Conservation (phyloP, 2,888 invertebrate species). For the Volucella zonaria region DNA sequence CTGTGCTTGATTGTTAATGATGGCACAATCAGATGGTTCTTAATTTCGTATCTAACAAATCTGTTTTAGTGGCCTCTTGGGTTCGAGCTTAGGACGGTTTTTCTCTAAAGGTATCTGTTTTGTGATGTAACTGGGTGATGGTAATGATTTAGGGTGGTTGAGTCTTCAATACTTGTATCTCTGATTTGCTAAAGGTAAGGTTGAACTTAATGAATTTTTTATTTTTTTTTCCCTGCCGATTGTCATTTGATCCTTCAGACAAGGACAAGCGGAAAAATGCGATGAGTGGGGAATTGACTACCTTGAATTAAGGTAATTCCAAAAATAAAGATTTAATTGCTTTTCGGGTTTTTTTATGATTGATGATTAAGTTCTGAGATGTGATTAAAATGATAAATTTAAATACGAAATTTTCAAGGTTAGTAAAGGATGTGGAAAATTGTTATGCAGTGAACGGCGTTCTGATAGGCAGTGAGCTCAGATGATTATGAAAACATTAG, state of each 20-base stretch:
- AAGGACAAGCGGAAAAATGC: neutral
- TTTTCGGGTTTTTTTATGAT: constrained; percentile 11
- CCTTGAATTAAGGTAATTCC: constrained; percentile 1
- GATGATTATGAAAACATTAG: neutral
- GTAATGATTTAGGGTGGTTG: constrained; percentile 20
- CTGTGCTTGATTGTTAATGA: constrained; percentile 71
- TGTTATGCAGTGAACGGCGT: no score
- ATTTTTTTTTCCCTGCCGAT: constrained; percentile 38
- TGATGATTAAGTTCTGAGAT: constrained; percentile 10
- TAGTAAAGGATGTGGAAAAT: neutral
- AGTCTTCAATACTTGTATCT: constrained; percentile 37
- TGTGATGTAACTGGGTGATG: constrained; percentile 26
- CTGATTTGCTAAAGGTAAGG: constrained; percentile 13
- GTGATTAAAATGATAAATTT: constrained; percentile 12
- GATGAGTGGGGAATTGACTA: constrained; percentile 3
- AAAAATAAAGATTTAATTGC: constrained; percentile 16
- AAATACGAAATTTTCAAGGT: neutral
- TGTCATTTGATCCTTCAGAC: constrained; percentile 40
- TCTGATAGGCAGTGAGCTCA: neutral
- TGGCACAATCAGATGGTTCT: constrained; percentile 68
- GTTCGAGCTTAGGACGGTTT: constrained; percentile 34
- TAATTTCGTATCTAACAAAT: constrained; percentile 64
- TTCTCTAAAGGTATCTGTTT: constrained; percentile 17
- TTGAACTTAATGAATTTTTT: constrained; percentile 11
- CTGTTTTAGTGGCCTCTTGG: constrained; percentile 50